These are phyloP conservation scores for Phymastichus coffea DNA, from an alignment of 1,140 invertebrate species.

Conservation along the genomic window DNA sequence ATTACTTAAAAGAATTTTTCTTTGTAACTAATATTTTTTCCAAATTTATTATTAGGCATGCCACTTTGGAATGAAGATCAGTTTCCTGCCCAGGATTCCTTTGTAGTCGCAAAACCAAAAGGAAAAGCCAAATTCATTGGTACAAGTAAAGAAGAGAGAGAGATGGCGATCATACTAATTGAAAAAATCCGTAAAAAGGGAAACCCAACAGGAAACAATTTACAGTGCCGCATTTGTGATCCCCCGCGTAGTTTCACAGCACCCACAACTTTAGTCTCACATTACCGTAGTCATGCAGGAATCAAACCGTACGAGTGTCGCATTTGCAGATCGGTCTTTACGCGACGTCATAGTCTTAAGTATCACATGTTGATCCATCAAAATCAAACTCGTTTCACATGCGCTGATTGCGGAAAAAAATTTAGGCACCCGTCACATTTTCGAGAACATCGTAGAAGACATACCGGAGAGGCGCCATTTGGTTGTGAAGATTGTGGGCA, in stretches of 20 bases:
- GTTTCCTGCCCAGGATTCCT: slow-evolving; percentile 14
- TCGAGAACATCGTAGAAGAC: slow-evolving; percentile 65
- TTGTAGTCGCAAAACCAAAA: slow-evolving; percentile 50
- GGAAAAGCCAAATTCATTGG: slow-evolving; percentile 61
- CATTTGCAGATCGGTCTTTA: slow-evolving; percentile 66
- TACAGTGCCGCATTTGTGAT: slow-evolving; percentile 66
- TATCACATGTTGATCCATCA: slow-evolving; percentile 71
- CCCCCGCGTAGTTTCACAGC: slow-evolving; percentile 66
- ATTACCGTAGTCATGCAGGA: slow-evolving; percentile 69
- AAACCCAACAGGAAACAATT: slow-evolving; percentile 52
- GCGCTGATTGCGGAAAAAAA: slow-evolving; percentile 64
- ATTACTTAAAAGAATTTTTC: too few species aligned
- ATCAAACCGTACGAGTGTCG: slow-evolving; percentile 68
- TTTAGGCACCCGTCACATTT: slow-evolving; percentile 71
- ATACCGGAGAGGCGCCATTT: slow-evolving; percentile 69
- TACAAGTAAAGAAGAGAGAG: slow-evolving; percentile 56
- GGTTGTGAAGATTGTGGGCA: slow-evolving; percentile 66
- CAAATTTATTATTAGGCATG: slow-evolving; percentile 25
- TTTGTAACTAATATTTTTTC: slow-evolving; percentile 2
- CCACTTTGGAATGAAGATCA: slow-evolving; percentile 28
- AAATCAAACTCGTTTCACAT: slow-evolving; percentile 67
- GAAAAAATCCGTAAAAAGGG: slow-evolving; percentile 55
- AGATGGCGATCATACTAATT: slow-evolving; percentile 57
- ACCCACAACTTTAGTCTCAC: slow-evolving; percentile 65
- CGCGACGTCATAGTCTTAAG: slow-evolving; percentile 66